Evolutionary conservation across 2,797 vertebrate genomes (phyloP).

Genomic region (Tadarida brasiliensis): DNA sequence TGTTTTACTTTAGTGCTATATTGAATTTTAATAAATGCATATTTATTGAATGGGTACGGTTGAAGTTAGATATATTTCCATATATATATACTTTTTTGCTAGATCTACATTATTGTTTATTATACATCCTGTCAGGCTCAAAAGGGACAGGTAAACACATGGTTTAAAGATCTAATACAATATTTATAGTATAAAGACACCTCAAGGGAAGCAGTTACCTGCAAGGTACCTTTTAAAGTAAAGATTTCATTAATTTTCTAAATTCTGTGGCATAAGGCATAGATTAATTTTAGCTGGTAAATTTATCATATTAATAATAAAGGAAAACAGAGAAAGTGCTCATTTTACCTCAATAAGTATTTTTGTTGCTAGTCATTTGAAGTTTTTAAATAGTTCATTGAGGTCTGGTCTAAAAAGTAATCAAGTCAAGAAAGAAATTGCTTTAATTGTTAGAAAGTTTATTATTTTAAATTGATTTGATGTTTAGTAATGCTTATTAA

Average conservation of each 20-base stretch:
- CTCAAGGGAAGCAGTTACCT: neutral
- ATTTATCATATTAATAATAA: neutral
- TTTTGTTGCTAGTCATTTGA: neutral
- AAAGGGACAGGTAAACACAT: neutral
- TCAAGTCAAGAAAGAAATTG: neutral
- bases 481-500: neutral
- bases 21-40: neutral
- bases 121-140: neutral
- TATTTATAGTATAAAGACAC: neutral
- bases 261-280: neutral
- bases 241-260: neutral
- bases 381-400: neutral
- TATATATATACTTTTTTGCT: neutral
- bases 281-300: neutral
- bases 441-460: neutral
- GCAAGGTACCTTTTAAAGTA: neutral
- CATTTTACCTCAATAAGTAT: neutral
- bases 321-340: neutral
- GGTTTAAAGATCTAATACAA: neutral
- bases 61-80: neutral
- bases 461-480: neutral
- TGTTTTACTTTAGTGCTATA: neutral
- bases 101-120: neutral
- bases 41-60: neutral
- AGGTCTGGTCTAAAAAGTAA: neutral